Conservation (phyloP, 2,113 vertebrate genomes). For the Xenopus laevis region DNA sequence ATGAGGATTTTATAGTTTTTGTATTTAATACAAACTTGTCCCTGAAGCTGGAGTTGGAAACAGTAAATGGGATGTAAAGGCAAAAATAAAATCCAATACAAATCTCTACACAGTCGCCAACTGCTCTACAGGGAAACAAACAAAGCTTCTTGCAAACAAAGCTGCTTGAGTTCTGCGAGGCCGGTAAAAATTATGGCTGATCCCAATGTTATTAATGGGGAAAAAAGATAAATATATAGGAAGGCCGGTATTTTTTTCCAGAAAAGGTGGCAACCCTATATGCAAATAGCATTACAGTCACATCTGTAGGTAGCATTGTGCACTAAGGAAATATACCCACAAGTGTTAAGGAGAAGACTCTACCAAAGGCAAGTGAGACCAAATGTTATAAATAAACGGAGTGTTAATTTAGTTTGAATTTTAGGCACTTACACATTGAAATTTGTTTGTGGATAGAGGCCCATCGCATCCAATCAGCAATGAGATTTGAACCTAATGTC, state of each 20-base stretch:
- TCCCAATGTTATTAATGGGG: background rate
- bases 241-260: conserved; percentile 39
- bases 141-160: too few species aligned
- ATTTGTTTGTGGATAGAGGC: conserved; percentile 12
- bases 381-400: conserved; percentile 42
- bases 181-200: too few species aligned
- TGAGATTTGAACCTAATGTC: too few species aligned
- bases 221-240: conserved; percentile 32
- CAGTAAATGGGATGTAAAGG: too few species aligned
- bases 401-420: conserved; percentile 43
- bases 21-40: too few species aligned
- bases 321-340: conserved; percentile 53
- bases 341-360: conserved; percentile 60
- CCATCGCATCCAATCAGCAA: too few species aligned
- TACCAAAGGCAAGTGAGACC: conserved; percentile 1
- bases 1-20: too few species aligned
- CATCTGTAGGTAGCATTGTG: conserved; percentile 53
- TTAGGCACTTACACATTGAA: conserved; percentile 18
- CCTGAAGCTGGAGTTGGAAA: too few species aligned
- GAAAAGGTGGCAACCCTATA: conserved; percentile 44
- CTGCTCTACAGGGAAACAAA: too few species aligned
- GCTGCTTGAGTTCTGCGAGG: too few species aligned
- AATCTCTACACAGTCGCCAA: too few species aligned
- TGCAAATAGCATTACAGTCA: conserved; percentile 51
- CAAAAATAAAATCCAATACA: too few species aligned